These are phyloP conservation scores for Coluber constrictor DNA, from an alignment of 2,797 vertebrate genomes.

Conservation along the genomic window DNA sequence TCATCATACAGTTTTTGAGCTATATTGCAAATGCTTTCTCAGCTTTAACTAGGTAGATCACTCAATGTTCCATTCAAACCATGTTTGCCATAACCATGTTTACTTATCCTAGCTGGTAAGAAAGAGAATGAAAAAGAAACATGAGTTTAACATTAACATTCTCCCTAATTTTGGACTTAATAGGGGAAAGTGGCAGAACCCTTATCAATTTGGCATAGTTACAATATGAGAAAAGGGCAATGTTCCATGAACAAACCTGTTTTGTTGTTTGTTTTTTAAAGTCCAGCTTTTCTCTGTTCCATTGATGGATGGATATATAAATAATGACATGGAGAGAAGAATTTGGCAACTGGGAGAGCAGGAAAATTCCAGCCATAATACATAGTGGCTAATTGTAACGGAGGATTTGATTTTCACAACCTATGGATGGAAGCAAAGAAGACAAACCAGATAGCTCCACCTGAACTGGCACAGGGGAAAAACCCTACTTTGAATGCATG, in stretches of 20 bases:
- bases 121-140: not conserved
- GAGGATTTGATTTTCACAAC: not conserved
- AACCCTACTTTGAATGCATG: not conserved
- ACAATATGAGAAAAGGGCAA: not conserved
- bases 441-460: not conserved
- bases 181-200: not conserved
- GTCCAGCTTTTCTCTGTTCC: not conserved
- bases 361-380: not conserved
- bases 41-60: not conserved
- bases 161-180: not conserved
- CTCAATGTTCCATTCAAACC: not conserved
- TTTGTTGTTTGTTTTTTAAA: not conserved
- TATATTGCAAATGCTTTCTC: not conserved
- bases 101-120: not conserved
- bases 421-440: not conserved
- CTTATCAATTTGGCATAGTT: not conserved
- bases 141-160: not conserved
- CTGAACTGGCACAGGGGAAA: not conserved
- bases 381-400: not conserved
- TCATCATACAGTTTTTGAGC: not conserved
- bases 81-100: not conserved
- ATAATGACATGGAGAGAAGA: not conserved
- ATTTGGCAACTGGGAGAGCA: not conserved
- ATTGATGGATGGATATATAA: not conserved
- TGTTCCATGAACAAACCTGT: not conserved